These are phyloP conservation scores for Alentia gelatinosa DNA, from an alignment of 2,888 invertebrate genomes.

Conservation along the genomic window DNA sequence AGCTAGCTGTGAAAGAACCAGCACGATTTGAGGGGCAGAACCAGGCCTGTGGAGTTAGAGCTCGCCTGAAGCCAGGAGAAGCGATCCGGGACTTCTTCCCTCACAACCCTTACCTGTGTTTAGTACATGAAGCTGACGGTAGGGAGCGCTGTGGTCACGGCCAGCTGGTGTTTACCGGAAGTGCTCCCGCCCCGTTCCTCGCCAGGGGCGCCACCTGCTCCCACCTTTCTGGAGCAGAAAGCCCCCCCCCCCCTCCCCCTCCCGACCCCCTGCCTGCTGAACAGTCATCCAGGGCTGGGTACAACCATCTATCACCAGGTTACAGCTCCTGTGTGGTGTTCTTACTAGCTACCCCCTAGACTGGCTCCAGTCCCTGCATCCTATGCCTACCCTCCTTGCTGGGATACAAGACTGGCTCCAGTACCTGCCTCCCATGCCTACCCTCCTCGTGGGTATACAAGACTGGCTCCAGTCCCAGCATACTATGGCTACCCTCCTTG, in stretches of 20 bases:
- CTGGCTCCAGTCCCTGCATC: background rate
- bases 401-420: background rate
- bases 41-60: too few relatives aligned
- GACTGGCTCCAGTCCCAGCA: too few relatives aligned
- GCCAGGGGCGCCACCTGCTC: conserved; percentile 34
- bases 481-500: too few relatives aligned
- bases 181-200: background rate
- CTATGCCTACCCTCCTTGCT: background rate
- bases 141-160: background rate
- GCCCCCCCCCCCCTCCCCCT: too few relatives aligned
- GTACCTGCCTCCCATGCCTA: background rate
- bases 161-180: conserved; percentile 36
- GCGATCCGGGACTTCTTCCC: background rate
- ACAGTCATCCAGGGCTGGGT: background rate
- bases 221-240: conserved; percentile 6
- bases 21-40: too few relatives aligned
- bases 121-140: background rate
- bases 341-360: background rate
- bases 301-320: conserved; percentile 16
- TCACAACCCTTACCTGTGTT: background rate
- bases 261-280: background rate
- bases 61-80: too few relatives aligned
- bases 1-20: too few relatives aligned
- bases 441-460: background rate
- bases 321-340: background rate